Percentiles rank a stretch among this genome's conserved stretches.
These are phyloP conservation scores for Berghia stephanieae DNA, from an alignment of 1,140 invertebrate species.

Conservation along the genomic window DNA sequence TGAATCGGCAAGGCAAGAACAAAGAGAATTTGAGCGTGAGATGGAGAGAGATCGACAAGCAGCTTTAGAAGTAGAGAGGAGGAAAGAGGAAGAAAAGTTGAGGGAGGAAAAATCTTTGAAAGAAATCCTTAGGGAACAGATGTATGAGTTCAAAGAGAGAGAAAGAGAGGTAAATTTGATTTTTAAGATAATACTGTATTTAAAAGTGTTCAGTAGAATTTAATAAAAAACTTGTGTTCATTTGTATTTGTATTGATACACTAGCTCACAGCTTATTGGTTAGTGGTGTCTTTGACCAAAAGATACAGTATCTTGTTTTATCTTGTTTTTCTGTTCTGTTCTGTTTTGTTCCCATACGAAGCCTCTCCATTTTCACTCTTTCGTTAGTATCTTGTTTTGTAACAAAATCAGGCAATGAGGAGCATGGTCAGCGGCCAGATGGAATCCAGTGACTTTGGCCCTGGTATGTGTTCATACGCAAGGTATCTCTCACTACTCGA, in stretches of 20 bases:
- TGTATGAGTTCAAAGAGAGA: slow-evolving; percentile 58
- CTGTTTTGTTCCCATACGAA: too few species aligned
- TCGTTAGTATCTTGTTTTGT: too few species aligned
- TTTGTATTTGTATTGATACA: too few species aligned
- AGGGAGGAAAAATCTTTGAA: slow-evolving; percentile 55
- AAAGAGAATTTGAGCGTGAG: slow-evolving; percentile 50
- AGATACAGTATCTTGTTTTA: not conserved
- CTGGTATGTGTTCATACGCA: too few species aligned
- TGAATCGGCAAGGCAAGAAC: slow-evolving; percentile 53
- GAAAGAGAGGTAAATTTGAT: slow-evolving; percentile 58
- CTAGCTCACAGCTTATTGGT: too few species aligned
- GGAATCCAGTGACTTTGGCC: too few species aligned
- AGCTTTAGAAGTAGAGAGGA: slow-evolving; percentile 52
- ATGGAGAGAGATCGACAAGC: slow-evolving; percentile 60
- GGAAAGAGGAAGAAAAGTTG: slow-evolving; percentile 52
- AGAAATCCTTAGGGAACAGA: slow-evolving; percentile 59
- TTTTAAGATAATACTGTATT: not conserved
- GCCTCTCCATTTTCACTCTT: too few species aligned
- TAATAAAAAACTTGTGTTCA: not conserved
- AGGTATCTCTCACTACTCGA: too few species aligned
- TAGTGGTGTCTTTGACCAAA: not conserved
- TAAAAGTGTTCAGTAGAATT: not conserved
- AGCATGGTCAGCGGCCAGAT: too few species aligned
- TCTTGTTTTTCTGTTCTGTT: too few species aligned
- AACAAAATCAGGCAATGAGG: too few species aligned